Conservation (phyloP, 2,888 invertebrate species). For the Lepidocyrtoides sp. region DNA sequence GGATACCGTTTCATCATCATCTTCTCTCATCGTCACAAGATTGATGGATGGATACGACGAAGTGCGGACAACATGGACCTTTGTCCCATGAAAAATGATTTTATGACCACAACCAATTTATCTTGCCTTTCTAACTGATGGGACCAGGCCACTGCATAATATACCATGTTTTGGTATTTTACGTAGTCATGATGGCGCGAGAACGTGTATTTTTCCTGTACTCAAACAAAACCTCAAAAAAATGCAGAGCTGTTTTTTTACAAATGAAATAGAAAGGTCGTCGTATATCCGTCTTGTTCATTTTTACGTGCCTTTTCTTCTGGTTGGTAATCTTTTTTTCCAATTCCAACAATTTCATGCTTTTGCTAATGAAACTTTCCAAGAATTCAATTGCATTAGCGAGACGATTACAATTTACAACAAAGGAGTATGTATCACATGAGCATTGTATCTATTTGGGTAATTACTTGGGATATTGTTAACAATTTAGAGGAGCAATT, state of each 20-base stretch:
- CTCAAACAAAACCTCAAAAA: background rate
- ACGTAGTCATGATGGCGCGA: background rate
- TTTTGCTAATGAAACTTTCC: constrained; percentile 2
- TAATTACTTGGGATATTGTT: constrained; percentile 44
- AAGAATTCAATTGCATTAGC: constrained; percentile 43
- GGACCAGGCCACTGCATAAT: background rate
- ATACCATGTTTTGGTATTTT: background rate
- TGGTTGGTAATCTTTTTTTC: constrained; percentile 38
- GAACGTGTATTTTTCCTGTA: background rate
- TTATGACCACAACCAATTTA: constrained; percentile 84
- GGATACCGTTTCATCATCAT: background rate
- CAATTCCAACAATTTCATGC: constrained; percentile 53
- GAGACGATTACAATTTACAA: background rate
- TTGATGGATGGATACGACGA: constrained; percentile 82
- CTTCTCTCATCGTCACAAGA: constrained; percentile 55
- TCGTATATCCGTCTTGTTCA: no score
- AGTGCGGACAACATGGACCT: constrained; percentile 81
- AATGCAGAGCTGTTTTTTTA: background rate
- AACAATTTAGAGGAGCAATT: constrained; percentile 38
- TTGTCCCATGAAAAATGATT: constrained; percentile 84
- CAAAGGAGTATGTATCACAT: background rate
- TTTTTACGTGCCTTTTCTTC: background rate
- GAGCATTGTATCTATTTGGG: constrained; percentile 20
- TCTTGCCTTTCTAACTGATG: constrained; percentile 57
- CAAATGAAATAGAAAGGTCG: background rate